Conservation (phyloP, 2,113 vertebrate genomes). For the Chaetops frenatus region DNA sequence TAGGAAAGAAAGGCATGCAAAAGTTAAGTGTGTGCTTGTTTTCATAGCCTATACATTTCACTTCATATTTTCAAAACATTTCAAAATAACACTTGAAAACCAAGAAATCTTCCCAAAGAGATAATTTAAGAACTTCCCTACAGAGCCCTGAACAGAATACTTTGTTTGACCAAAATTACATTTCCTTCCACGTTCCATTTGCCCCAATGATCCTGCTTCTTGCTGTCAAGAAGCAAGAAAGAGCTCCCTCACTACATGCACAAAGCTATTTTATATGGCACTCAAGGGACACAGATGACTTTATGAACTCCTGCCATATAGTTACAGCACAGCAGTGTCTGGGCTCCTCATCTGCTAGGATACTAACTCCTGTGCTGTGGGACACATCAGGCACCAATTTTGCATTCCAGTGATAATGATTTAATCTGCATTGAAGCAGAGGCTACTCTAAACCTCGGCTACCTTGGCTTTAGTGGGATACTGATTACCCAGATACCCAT, state of each 20-base stretch:
- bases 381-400: not conserved
- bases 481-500: not conserved
- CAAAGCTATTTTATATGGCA: not conserved
- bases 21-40: not conserved
- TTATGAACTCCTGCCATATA: not conserved
- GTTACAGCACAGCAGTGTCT: not conserved
- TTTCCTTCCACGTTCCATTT: not conserved
- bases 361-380: not conserved
- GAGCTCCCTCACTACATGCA: not conserved
- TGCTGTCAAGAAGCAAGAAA: not conserved
- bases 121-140: not conserved
- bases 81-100: not conserved
- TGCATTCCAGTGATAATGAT: not conserved
- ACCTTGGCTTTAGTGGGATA: not conserved
- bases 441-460: not conserved
- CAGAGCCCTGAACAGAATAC: not conserved
- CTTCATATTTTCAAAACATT: not conserved
- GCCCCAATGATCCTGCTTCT: not conserved
- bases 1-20: not conserved
- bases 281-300: not conserved
- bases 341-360: not conserved
- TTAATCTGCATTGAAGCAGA: not conserved
- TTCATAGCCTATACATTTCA: not conserved
- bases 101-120: not conserved
- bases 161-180: not conserved